Conservation (phyloP, 1,140 invertebrate species). For the Alviniconcha marisindica region DNA sequence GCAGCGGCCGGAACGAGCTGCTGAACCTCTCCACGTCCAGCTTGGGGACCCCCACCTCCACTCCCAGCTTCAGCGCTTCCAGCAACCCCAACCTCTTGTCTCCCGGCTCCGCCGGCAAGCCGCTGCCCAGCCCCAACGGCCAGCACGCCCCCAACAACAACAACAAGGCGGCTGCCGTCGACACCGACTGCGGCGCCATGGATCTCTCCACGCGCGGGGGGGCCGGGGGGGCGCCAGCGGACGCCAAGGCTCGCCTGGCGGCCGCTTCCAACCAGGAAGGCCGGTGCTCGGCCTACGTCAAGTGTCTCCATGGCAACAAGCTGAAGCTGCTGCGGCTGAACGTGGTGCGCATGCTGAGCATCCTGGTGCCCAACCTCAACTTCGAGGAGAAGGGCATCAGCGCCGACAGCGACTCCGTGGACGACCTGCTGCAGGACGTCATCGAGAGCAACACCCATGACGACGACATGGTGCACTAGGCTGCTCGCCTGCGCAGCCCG, state of each 20-base stretch:
- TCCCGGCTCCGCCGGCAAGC: constrained; percentile 40
- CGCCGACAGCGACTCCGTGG: constrained; percentile 71
- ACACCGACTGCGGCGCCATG: constrained; percentile 60
- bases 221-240: not conserved
- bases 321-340: constrained; percentile 69
- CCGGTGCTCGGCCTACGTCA: constrained; percentile 57
- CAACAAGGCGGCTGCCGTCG: constrained; percentile 44
- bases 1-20: constrained; percentile 1
- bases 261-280: too few species aligned
- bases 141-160: constrained; percentile 52
- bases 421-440: constrained; percentile 74
- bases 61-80: constrained; percentile 29
- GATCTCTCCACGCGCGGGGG: constrained; percentile 55
- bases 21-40: not conserved
- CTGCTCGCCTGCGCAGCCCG: too few species aligned
- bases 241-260: too few species aligned
- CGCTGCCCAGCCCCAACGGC: constrained; percentile 41
- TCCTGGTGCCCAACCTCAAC: constrained; percentile 73
- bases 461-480: constrained; percentile 56
- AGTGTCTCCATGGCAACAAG: constrained; percentile 67
- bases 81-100: constrained; percentile 44
- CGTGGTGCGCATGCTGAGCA: constrained; percentile 73
- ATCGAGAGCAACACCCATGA: constrained; percentile 75
- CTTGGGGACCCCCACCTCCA: not conserved
- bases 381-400: constrained; percentile 74